Evolutionary conservation across 2,797 vertebrate genomes (phyloP), one percentile per base, ranked within the genome.

Genomic region (Pelochelys cantorii): DNA sequence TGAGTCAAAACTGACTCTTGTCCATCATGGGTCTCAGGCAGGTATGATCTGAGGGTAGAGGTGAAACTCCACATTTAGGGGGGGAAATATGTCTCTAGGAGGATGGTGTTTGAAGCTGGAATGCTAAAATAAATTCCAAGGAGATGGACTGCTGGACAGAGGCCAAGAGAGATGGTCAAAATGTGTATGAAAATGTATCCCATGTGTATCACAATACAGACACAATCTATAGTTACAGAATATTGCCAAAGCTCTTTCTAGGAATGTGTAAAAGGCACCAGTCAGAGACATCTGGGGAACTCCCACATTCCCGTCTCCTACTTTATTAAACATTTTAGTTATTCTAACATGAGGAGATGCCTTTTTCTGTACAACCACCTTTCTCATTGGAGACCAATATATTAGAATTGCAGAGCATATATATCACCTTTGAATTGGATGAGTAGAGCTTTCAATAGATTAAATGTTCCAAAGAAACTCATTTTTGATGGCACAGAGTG

Each of bases 401-500:
- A 88, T 91, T 79, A 87, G 84, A 92, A 89, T 81, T 83, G 75
- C 29, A 3, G 54, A 93, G 93, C 56, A 7, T 3, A 48, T 55
- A 10, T 71, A 77, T 78, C 5, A 8, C 48, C 55, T 60, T 80
- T 78, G 89, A 86, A 65, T 15, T 48, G 29, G 85, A 90, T 20
- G 81, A 94, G 20, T 83, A 95, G 88, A 84, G 83, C 79, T 68
- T 93, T 91, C 83, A 79, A 57, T 55, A 93, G 89, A 88, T 23
- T 53, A 92, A 95, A 54, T 86, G 81, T 89, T 86, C 90, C 92
- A 93, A 7, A 87, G 92, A 94, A 97, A 94, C 75, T 81, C 87
- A 27, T 77, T 96, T 93, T 89, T 80, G 59, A 34, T 52, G n/a
- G 90, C 84, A 94, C 84, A 90, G 88, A 87, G 53, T 74, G 88